These are phyloP conservation scores for Autographa gamma DNA, from an alignment of 2,888 invertebrate species.

Conservation along the genomic window DNA sequence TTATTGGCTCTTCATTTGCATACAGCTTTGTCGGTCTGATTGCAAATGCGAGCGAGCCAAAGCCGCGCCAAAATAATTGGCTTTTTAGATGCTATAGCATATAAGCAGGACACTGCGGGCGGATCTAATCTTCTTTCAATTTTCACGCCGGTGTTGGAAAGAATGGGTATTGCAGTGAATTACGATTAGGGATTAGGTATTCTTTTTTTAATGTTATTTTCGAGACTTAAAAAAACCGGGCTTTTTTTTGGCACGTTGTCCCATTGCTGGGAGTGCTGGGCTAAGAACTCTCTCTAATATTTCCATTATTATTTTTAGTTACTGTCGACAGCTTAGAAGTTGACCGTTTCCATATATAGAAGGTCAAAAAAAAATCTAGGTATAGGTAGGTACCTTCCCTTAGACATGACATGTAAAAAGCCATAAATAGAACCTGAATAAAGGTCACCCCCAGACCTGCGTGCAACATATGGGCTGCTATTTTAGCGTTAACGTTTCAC, in stretches of 20 bases:
- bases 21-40: constrained; percentile 21
- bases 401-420: neutral
- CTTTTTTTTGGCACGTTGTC: no score
- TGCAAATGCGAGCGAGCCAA: constrained; percentile 36
- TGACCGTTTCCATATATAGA: no score
- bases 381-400: neutral
- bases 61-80: constrained; percentile 24
- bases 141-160: neutral
- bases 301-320: no score
- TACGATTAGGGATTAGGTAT: neutral
- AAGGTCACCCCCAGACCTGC: neutral
- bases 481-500: neutral
- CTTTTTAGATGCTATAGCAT: constrained; percentile 22
- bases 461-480: neutral
- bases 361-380: neutral
- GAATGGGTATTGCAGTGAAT: neutral
- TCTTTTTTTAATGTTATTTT: no score
- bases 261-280: no score
- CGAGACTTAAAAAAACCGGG: no score
- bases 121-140: neutral
- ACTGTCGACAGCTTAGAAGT: no score
- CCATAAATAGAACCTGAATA: neutral
- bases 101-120: constrained; percentile 1
- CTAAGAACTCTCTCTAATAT: no score
- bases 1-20: constrained; percentile 36